A percentile compares a stretch with the other conserved stretches of the same genome.
Conservation (phyloP, 2,113 vertebrate genomes). For the Ptilorrhoa leucosticta region DNA sequence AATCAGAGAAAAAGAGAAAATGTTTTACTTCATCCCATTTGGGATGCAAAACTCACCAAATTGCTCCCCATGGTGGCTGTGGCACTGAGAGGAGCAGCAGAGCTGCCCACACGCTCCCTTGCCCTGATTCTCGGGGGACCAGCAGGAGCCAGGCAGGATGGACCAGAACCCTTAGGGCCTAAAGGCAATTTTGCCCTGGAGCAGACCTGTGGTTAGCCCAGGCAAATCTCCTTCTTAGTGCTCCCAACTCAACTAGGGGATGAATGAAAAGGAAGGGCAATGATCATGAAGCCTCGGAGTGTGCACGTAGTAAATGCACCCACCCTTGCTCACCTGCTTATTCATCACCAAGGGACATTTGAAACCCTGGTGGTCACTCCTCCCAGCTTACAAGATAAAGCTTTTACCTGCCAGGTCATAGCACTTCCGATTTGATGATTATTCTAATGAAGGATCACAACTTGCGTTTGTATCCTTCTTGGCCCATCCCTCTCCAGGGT, state of each 20-base stretch:
- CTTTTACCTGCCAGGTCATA: background rate
- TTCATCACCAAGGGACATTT: background rate
- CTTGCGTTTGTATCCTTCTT: background rate
- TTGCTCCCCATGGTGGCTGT: background rate
- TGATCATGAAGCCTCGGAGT: background rate
- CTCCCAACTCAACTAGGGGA: background rate
- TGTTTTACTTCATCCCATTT: background rate
- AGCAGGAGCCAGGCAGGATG: background rate
- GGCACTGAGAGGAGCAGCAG: background rate
- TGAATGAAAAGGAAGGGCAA: background rate
- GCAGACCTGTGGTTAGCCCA: rapidly evolving
- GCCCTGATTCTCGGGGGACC: rapidly evolving
- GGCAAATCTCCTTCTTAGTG: background rate
- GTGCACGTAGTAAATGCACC: background rate
- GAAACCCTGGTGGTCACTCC: rapidly evolving
- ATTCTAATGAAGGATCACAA: background rate
- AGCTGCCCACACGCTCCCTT: background rate
- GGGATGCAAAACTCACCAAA: background rate
- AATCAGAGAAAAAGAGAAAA: background rate
- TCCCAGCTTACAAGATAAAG: background rate
- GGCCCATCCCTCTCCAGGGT: background rate
- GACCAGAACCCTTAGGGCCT: background rate
- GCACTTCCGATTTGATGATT: background rate
- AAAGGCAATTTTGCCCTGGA: background rate
- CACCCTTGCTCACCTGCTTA: background rate